These are phyloP conservation scores for Tyria jacobaeae DNA, from an alignment of 2,888 invertebrate genomes.

Conservation along the genomic window DNA sequence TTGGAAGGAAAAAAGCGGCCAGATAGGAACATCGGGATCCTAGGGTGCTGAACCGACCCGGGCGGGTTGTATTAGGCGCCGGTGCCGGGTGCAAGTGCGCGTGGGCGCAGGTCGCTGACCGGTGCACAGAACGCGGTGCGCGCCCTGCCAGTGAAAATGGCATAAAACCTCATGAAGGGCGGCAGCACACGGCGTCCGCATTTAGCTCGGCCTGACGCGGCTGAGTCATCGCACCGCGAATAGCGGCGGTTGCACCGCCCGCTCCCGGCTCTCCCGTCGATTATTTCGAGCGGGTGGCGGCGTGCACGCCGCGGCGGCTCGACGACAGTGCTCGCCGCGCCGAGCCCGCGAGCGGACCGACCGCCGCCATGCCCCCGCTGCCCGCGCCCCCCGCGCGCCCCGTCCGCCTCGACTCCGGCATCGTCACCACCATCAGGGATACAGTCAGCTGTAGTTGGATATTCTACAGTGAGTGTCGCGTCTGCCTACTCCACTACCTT, in stretches of 20 bases:
- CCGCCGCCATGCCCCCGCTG: constrained; percentile 77
- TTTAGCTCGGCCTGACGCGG: constrained; percentile 83
- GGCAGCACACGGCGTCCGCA: constrained; percentile 84
- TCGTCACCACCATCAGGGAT: constrained; percentile 88
- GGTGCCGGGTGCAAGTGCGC: constrained; percentile 76
- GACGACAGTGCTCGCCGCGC: constrained; percentile 76
- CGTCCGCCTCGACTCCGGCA: constrained; percentile 81
- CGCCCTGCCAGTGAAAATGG: constrained; percentile 81
- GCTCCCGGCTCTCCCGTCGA: constrained; percentile 80
- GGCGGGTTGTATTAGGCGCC: constrained; percentile 41
- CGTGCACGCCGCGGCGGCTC: constrained; percentile 80
- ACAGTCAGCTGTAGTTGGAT: constrained; percentile 91
- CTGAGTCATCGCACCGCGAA: constrained; percentile 84
- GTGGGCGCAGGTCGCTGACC: constrained; percentile 84
- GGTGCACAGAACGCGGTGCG: constrained; percentile 62
- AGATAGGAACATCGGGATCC: constrained; percentile 19
- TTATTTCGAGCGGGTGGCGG: constrained; percentile 77
- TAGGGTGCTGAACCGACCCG: constrained; percentile 27
- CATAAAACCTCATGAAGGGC: constrained; percentile 84
- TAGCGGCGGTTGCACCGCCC: constrained; percentile 83
- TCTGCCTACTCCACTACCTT: constrained; percentile 33
- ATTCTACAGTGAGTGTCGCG: constrained; percentile 89
- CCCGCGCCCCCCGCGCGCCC: constrained; percentile 77
- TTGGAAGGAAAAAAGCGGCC: constrained; percentile 31
- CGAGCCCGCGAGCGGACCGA: constrained; percentile 66